Evolutionary conservation across 2,888 invertebrate species (phyloP).

Genomic region (Muschampia plurimacula): DNA sequence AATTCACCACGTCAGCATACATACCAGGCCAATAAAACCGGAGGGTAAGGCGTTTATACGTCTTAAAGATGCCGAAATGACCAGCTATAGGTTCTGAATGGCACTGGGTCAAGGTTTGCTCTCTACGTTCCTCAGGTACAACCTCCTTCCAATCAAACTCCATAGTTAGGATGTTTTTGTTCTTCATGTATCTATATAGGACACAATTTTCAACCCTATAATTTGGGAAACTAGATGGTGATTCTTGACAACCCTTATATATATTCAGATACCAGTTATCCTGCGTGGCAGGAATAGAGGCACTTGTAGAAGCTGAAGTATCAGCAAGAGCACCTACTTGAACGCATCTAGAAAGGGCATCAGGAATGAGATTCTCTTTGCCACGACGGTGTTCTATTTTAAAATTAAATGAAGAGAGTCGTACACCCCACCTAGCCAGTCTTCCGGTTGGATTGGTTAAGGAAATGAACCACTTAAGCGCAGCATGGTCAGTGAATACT

Average conservation of each 20-base stretch:
- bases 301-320: background rate
- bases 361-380: background rate
- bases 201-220: constrained; percentile 39
- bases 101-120: constrained; percentile 34
- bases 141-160: constrained; percentile 51
- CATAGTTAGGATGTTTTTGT: constrained; percentile 22
- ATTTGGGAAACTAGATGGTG: constrained; percentile 43
- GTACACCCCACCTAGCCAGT: constrained; percentile 46
- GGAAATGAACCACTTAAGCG: constrained; percentile 41
- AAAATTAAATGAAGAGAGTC: constrained; percentile 46
- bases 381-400: constrained; percentile 25
- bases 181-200: constrained; percentile 43
- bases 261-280: constrained; percentile 44
- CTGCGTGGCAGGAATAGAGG: constrained; percentile 3
- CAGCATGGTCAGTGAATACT: constrained; percentile 41
- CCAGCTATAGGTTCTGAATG: constrained; percentile 47
- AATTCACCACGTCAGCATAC: constrained; percentile 45
- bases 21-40: constrained; percentile 44
- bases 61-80: constrained; percentile 48
- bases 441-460: constrained; percentile 46
- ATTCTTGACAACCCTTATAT: constrained; percentile 38
- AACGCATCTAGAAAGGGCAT: background rate
- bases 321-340: too few relatives aligned
- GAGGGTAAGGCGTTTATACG: constrained; percentile 44
- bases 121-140: constrained; percentile 39